Evolutionary conservation across 1,140 invertebrate species (phyloP), one percentile per base, ranked within the genome.

Genomic region (Hyles euphorbiae): DNA sequence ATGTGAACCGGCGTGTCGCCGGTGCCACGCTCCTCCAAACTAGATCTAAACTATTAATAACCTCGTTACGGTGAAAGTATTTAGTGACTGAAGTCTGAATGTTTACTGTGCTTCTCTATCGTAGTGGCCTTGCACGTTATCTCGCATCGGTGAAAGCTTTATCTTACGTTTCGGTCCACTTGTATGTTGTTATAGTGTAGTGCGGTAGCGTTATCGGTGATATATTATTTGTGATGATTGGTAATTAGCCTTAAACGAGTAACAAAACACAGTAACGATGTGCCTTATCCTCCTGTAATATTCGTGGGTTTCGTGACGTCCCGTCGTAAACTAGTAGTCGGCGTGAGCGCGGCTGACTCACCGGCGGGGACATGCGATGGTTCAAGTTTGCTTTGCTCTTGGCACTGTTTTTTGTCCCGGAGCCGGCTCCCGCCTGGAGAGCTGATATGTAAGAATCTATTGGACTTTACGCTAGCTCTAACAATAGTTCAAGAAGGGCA

Each of bases 81-180:
- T 63, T 63, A 59, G 63, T 66, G 54, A 60, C 44, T 63, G 55
- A 72, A 68, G 54, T 57, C 44, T 63, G 55, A 72, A 68, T 78
- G 72, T 80, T 82, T 75, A 69, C 49, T 56, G 62, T 56, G 62
- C 53, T 70, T 71, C 60, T 72, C 66, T 81, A 80, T 78, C 66
- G 81, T 82, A 79, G 76, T 83, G 78, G 78, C 83, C 83, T 83
- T 81, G 76, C 62, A 68, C 59, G 70, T 81, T 84, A 84, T 85
- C 75, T 72, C 62, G 61, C 64, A 69, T 66, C 63, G 65, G 67
- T 73, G 68, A 73, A 80, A 79, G 72, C 74, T 83, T 75, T 70
- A 58, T 65, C 66, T 74, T 73, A 62, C 62, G 55, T 68, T 71
- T 70, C 58, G 45, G n/a, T 11, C 12, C 46, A 48, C 46, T 22